A percentile compares a stretch with the other conserved stretches of the same genome.
Conservation (phyloP, 2,797 vertebrate genomes). For the Thripadectes ignobilis region DNA sequence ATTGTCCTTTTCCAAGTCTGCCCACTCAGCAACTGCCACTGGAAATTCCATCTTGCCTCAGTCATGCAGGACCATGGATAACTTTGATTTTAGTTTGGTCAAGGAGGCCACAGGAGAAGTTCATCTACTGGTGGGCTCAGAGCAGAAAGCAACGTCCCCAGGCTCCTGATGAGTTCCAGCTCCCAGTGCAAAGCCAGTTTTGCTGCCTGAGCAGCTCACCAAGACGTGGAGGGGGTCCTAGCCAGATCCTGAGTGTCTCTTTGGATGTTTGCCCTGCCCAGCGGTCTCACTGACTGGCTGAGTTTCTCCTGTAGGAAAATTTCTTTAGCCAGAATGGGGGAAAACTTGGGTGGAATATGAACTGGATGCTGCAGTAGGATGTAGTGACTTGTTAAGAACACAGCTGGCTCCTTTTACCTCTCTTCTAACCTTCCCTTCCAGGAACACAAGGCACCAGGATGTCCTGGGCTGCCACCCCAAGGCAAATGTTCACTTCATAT, state of each 20-base stretch:
- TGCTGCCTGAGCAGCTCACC: conserved; percentile 39
- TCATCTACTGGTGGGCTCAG: neutral
- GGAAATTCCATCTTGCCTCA: neutral
- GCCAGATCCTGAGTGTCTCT: conserved; percentile 2
- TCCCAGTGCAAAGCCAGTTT: neutral
- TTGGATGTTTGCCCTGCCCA: conserved; percentile 37
- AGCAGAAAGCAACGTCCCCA: neutral
- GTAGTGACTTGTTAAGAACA: conserved; percentile 38
- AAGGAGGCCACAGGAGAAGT: neutral
- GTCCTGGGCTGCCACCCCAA: conserved; percentile 40
- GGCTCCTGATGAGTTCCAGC: conserved; percentile 17
- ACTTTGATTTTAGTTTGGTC: neutral
- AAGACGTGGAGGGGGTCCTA: neutral
- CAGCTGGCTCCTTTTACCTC: conserved; percentile 32
- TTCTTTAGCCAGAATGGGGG: conserved; percentile 37
- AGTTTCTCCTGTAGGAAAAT: conserved; percentile 56
- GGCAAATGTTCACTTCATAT: neutral
- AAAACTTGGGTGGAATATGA: conserved; percentile 27
- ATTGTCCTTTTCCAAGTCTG: neutral
- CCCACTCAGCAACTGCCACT: neutral
- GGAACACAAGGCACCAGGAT: conserved; percentile 43
- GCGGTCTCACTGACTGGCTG: conserved; percentile 30
- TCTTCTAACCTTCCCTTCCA: conserved; percentile 48
- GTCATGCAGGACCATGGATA: fast-evolving
- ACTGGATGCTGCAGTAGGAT: conserved; percentile 44